These are phyloP conservation scores for Pterocles burchelli DNA, from an alignment of 2,113 vertebrate genomes.

Conservation along the genomic window DNA sequence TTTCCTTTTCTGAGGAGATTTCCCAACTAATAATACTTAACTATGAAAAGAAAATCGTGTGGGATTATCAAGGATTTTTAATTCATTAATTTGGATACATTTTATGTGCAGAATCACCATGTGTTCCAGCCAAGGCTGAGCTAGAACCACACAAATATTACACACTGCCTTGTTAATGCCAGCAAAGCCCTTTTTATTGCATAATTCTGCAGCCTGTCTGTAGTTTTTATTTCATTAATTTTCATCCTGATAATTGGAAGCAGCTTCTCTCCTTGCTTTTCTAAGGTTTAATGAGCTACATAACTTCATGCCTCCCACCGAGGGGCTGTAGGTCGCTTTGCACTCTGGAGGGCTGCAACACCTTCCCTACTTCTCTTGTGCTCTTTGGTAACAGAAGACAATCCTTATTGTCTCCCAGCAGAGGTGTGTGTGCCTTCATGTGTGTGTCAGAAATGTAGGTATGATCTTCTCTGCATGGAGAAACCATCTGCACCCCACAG, in stretches of 20 bases:
- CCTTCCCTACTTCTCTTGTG: background rate
- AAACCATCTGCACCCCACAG: background rate
- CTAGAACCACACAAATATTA: constrained; percentile 73
- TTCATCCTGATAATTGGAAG: constrained; percentile 82
- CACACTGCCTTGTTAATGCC: constrained; percentile 61
- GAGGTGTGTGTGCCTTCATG: background rate
- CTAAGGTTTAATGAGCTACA: constrained; percentile 78
- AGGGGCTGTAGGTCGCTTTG: constrained; percentile 65
- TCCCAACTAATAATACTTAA: constrained; percentile 38
- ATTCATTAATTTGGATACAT: constrained; percentile 74
- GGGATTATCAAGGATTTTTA: constrained; percentile 75
- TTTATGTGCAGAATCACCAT: constrained; percentile 67
- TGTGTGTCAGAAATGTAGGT: background rate
- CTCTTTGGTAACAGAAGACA: background rate
- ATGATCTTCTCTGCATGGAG: background rate
- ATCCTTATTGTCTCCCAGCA: background rate
- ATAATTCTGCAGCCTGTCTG: constrained; percentile 67
- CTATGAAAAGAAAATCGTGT: constrained; percentile 50
- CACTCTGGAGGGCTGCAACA: constrained; percentile 38
- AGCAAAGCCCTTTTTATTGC: constrained; percentile 69
- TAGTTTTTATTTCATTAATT: constrained; percentile 77
- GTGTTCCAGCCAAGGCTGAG: constrained; percentile 57
- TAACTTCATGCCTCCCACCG: constrained; percentile 72
- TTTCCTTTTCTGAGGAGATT: constrained; percentile 23
- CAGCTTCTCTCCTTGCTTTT: constrained; percentile 76